Evolutionary conservation across 2,113 vertebrate genomes (phyloP).

Genomic region (Corythornis vintsioides): DNA sequence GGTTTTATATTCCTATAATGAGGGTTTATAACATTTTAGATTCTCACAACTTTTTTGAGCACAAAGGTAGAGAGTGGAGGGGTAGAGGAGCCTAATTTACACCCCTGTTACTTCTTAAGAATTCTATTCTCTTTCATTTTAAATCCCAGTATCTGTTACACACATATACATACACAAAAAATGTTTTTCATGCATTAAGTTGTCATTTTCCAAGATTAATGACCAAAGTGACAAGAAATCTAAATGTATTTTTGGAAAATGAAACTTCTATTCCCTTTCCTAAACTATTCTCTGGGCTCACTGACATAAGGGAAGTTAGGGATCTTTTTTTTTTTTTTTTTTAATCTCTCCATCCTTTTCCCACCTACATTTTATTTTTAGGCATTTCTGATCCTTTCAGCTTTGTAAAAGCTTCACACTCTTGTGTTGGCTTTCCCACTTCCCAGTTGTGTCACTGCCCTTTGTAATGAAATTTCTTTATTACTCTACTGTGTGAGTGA

Average conservation of each 20-base stretch:
- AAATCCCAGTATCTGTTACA: background rate
- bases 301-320: background rate
- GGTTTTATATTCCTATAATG: background rate
- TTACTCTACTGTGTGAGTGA: background rate
- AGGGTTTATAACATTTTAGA: background rate
- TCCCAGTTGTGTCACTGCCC: background rate
- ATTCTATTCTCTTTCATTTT: background rate
- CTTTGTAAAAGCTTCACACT: background rate
- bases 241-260: constrained; percentile 10
- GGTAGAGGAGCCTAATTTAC: background rate
- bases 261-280: background rate
- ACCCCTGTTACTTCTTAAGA: background rate
- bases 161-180: background rate
- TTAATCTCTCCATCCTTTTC: background rate
- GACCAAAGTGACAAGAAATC: background rate
- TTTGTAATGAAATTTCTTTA: constrained; percentile 6
- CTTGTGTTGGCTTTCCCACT: background rate
- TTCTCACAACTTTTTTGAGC: background rate
- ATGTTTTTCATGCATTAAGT: background rate
- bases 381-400: background rate
- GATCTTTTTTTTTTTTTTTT: background rate
- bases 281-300: background rate
- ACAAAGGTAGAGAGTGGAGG: background rate
- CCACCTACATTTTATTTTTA: background rate
- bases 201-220: constrained; percentile 10